phyloP scores from a whole-genome alignment of 1,140 invertebrate species.

The Laupala kohalensis region DNA sequence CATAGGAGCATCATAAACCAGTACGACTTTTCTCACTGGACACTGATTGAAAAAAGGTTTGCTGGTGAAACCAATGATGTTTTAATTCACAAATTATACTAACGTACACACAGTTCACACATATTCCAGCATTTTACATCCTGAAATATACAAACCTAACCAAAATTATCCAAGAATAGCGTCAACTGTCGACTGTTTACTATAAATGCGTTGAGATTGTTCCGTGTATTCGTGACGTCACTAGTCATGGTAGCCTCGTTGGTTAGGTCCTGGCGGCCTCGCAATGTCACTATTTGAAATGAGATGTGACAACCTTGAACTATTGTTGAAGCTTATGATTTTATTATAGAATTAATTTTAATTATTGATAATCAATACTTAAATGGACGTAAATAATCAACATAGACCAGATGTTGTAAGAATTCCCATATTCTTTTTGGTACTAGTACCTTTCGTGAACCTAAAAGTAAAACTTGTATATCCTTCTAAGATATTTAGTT shows the following conservation, averaged over 20 bases:
- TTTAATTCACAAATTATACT: neutral
- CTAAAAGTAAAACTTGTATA: too few relatives aligned
- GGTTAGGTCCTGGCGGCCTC: too few relatives aligned
- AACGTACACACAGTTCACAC: neutral
- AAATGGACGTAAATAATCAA: too few relatives aligned
- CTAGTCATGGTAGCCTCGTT: neutral
- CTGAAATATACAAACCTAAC: slow-evolving; percentile 7
- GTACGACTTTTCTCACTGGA: neutral
- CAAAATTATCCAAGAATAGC: slow-evolving; percentile 2
- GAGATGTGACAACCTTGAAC: too few relatives aligned
- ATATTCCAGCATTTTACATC: neutral
- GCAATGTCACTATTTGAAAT: too few relatives aligned
- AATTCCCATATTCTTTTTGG: too few relatives aligned
- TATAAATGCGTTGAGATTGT: neutral
- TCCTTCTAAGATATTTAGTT: too few relatives aligned
- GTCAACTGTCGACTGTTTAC: slow-evolving; percentile 5
- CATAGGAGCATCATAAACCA: neutral
- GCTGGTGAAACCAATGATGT: neutral
- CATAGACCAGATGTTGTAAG: too few relatives aligned
- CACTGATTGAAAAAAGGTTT: neutral
- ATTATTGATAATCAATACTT: too few relatives aligned
- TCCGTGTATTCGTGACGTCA: neutral
- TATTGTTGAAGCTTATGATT: too few relatives aligned
- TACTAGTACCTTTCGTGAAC: too few relatives aligned
- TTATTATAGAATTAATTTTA: too few relatives aligned